These are phyloP conservation scores for Ceratina japonica DNA, from an alignment of 1,140 invertebrate genomes.

Conservation along the genomic window DNA sequence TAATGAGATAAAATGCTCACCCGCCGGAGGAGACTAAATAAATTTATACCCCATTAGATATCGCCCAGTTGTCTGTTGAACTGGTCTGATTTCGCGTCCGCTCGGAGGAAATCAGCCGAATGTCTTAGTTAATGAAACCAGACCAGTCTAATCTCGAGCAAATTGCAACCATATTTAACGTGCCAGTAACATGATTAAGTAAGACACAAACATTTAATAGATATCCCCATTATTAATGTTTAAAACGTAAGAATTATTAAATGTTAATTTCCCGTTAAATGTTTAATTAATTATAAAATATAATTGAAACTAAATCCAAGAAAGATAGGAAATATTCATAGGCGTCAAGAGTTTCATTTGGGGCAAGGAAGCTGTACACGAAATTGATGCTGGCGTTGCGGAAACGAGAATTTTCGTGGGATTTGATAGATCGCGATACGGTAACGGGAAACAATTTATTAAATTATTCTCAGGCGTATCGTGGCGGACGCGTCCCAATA, in stretches of 20 bases:
- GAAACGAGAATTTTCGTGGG: background rate
- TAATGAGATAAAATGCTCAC: conserved; percentile 58
- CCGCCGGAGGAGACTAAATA: conserved; percentile 31
- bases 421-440: conserved; percentile 16
- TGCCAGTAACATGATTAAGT: too few species aligned
- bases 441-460: conserved; percentile 20
- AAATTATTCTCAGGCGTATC: conserved; percentile 31
- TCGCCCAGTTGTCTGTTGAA: conserved; percentile 46
- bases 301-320: too few species aligned
- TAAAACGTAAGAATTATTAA: background rate
- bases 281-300: too few species aligned
- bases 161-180: too few species aligned
- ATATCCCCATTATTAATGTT: too few species aligned
- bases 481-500: background rate
- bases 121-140: too few species aligned
- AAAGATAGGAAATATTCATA: too few species aligned
- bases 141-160: too few species aligned
- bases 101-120: conserved; percentile 13
- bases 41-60: conserved; percentile 56
- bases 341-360: background rate
- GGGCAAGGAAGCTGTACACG: background rate
- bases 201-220: too few species aligned
- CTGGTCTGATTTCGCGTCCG: conserved; percentile 26
- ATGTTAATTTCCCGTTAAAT: too few species aligned
- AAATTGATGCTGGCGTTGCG: background rate